phyloP scores from a whole-genome alignment of 2,888 invertebrate genomes.

The Protodeltote pygarga region DNA sequence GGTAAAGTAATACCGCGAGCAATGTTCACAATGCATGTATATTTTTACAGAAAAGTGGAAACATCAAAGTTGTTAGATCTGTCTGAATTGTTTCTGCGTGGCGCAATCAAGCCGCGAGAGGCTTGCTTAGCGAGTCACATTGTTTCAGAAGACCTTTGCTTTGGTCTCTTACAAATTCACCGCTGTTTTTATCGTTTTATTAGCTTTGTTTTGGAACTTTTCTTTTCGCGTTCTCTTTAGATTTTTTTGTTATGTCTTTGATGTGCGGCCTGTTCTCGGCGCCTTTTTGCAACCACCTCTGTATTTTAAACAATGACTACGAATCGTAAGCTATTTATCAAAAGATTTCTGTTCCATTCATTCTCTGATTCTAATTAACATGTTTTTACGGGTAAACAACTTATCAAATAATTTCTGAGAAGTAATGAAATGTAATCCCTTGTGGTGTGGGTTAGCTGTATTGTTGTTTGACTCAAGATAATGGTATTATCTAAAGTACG shows the following conservation, averaged over 20 bases:
- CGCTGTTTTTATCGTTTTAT: conserved; percentile 77
- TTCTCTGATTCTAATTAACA: conserved; percentile 41
- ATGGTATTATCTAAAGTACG: not conserved
- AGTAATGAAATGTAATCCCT: conserved; percentile 1
- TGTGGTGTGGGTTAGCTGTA: not conserved
- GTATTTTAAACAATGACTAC: conserved; percentile 43
- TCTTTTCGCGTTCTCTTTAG: conserved; percentile 64
- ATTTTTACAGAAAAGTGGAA: conserved; percentile 38
- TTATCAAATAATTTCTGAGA: conserved; percentile 1
- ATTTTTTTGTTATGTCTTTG: conserved; percentile 69
- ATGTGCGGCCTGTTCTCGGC: conserved; percentile 54
- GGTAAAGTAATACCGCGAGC: conserved; percentile 8
- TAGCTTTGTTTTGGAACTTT: conserved; percentile 75
- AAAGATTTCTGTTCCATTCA: conserved; percentile 35
- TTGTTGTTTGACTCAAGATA: conserved; percentile 3
- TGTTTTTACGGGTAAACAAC: conserved; percentile 25
- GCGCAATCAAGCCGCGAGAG: conserved; percentile 63
- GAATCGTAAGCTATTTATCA: conserved; percentile 41
- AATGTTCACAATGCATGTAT: conserved; percentile 29
- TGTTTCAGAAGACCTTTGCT: conserved; percentile 71
- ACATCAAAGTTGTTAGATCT: conserved; percentile 57
- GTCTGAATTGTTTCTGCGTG: conserved; percentile 57
- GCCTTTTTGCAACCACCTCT: conserved; percentile 41
- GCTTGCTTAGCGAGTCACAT: conserved; percentile 67
- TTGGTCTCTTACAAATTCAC: conserved; percentile 71